Evolutionary conservation across 2,113 vertebrate genomes (phyloP).

Genomic region (Nyctibius bracteatus): DNA sequence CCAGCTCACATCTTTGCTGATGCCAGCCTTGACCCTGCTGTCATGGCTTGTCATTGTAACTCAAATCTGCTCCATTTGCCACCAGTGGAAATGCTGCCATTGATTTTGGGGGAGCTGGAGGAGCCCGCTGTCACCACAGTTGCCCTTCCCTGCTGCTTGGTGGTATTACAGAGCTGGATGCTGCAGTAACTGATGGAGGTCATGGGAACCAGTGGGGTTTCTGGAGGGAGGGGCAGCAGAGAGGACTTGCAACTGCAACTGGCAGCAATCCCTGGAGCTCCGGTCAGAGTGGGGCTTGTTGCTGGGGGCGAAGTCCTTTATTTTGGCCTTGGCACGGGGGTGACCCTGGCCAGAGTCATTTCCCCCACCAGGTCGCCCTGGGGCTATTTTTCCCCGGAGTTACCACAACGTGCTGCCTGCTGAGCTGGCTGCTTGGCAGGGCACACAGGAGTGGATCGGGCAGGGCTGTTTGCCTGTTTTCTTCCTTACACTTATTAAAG

Average conservation of each 20-base stretch:
- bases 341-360: neutral
- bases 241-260: neutral
- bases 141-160: neutral
- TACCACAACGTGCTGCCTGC: neutral
- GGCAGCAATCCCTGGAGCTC: neutral
- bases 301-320: neutral
- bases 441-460: neutral
- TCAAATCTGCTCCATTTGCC: neutral
- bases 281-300: rapidly evolving
- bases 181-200: neutral
- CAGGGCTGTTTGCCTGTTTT: neutral
- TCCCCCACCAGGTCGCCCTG: neutral
- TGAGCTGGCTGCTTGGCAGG: neutral
- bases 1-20: neutral
- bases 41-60: neutral
- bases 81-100: neutral
- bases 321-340: neutral
- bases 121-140: neutral
- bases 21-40: neutral
- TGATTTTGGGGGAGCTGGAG: neutral
- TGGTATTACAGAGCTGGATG: neutral
- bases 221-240: neutral
- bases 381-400: neutral
- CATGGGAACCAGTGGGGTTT: neutral
- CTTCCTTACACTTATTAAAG: neutral